Evolutionary conservation across 2,888 invertebrate genomes (phyloP).

Genomic region (Hirtodrosophila trivittata): DNA sequence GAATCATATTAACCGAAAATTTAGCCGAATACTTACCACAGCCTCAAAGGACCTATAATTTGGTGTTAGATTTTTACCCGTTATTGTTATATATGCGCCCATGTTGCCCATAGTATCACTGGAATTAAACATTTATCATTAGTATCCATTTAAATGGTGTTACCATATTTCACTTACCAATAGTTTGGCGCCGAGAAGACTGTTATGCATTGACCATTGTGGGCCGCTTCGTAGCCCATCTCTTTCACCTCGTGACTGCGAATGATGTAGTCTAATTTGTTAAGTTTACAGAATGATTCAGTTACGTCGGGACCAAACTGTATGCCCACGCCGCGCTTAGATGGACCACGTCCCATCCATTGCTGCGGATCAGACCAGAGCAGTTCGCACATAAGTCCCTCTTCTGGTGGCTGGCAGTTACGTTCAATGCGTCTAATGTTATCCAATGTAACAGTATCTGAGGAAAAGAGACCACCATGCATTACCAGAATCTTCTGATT

Average conservation of each 20-base stretch:
- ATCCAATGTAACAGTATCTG: slow-evolving; percentile 95
- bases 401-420: slow-evolving; percentile 98
- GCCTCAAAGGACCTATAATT: slow-evolving; percentile 96
- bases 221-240: slow-evolving; percentile 97
- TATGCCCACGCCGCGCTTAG: slow-evolving; percentile 98
- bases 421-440: slow-evolving; percentile 95
- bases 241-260: slow-evolving; percentile 99
- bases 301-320: slow-evolving; percentile 99
- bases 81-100: slow-evolving; percentile 98
- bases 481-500: slow-evolving; percentile 93
- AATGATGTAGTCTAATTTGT: slow-evolving; percentile 96
- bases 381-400: slow-evolving; percentile 98
- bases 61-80: slow-evolving; percentile 95
- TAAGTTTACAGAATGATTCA: slow-evolving; percentile 90
- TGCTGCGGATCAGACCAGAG: slow-evolving; percentile 99
- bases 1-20: neutral
- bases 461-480: slow-evolving; percentile 99
- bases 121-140: slow-evolving; percentile 74
- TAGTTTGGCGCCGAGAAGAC: slow-evolving; percentile 99
- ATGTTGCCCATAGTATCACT: slow-evolving; percentile 99
- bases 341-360: slow-evolving; percentile 93
- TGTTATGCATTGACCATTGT: slow-evolving; percentile 98
- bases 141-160: neutral
- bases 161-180: slow-evolving; percentile 87
- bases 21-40: slow-evolving; percentile 89